A percentile compares a stretch with the other conserved stretches of the same genome.
Conservation (phyloP, 1,140 invertebrate species). For the Himalopsyche phryganea region DNA sequence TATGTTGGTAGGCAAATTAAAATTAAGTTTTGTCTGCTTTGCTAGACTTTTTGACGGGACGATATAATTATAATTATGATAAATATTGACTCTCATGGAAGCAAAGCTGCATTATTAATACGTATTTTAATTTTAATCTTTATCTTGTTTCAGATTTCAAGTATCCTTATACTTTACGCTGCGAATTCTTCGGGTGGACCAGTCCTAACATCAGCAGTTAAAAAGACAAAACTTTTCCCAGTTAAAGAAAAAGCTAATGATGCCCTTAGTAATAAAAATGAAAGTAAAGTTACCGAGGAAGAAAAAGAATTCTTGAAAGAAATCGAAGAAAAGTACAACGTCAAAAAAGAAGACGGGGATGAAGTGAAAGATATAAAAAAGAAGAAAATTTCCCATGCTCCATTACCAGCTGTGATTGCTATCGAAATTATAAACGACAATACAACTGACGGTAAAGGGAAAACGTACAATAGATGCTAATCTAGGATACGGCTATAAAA, state of each 20-base stretch:
- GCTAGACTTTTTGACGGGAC: too few species aligned
- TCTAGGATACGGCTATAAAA: slow-evolving; percentile 54
- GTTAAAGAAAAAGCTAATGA: slow-evolving; percentile 41
- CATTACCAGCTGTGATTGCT: slow-evolving; percentile 54
- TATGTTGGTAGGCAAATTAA: too few species aligned
- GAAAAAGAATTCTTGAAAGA: slow-evolving; percentile 49
- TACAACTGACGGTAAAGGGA: slow-evolving; percentile 46
- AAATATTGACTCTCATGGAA: too few species aligned
- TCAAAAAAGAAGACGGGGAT: slow-evolving; percentile 32
- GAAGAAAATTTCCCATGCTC: slow-evolving; percentile 34
- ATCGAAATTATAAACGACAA: slow-evolving; percentile 58
- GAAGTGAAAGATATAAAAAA: slow-evolving; percentile 30
- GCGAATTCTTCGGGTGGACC: slow-evolving; percentile 2
- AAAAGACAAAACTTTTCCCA: slow-evolving; percentile 35
- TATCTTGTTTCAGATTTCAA: slow-evolving; percentile 42
- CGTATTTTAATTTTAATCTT: too few species aligned
- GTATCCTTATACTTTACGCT: slow-evolving; percentile 24
- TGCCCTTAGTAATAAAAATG: slow-evolving; percentile 36
- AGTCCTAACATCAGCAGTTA: slow-evolving; percentile 1
- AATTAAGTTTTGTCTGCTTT: too few species aligned
- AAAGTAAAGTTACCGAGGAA: slow-evolving; percentile 40
- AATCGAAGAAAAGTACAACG: slow-evolving; percentile 47
- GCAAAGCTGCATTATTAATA: too few species aligned
- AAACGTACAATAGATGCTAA: slow-evolving; percentile 58
- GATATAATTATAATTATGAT: too few species aligned